Conservation (phyloP, 2,888 invertebrate species). For the Tenthredo scrophulariae region DNA sequence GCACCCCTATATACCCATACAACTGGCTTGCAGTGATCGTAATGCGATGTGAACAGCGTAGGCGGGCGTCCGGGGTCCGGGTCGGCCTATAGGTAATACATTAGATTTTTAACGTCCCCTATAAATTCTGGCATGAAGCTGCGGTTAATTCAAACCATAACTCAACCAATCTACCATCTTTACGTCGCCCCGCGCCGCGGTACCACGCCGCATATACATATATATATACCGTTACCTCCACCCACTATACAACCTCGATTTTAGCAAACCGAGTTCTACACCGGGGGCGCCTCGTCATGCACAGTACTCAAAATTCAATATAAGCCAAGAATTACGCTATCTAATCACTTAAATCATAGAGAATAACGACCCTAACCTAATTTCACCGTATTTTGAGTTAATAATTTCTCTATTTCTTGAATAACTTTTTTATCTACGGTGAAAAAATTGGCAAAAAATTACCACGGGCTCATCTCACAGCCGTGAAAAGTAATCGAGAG, state of each 20-base stretch:
- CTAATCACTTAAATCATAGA: background rate
- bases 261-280: background rate
- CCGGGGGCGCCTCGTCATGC: background rate
- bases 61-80: background rate
- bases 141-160: slow-evolving; percentile 63
- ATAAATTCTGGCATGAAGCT: slow-evolving; percentile 64
- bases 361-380: background rate
- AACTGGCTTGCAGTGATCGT: slow-evolving; percentile 19
- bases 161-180: slow-evolving; percentile 56
- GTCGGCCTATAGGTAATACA: slow-evolving; percentile 48
- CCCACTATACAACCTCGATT: background rate
- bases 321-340: background rate
- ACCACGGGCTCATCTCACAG: background rate
- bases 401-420: background rate
- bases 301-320: background rate
- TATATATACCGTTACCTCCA: no score
- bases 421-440: background rate
- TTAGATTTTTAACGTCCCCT: slow-evolving; percentile 63
- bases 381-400: background rate
- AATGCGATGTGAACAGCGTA: slow-evolving; percentile 40
- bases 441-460: background rate
- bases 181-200: background rate
- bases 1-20: background rate
- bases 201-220: no score
- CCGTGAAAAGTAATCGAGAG: background rate